These are phyloP conservation scores for Lucinisca nassula DNA, from an alignment of 2,888 invertebrate species.

Conservation along the genomic window DNA sequence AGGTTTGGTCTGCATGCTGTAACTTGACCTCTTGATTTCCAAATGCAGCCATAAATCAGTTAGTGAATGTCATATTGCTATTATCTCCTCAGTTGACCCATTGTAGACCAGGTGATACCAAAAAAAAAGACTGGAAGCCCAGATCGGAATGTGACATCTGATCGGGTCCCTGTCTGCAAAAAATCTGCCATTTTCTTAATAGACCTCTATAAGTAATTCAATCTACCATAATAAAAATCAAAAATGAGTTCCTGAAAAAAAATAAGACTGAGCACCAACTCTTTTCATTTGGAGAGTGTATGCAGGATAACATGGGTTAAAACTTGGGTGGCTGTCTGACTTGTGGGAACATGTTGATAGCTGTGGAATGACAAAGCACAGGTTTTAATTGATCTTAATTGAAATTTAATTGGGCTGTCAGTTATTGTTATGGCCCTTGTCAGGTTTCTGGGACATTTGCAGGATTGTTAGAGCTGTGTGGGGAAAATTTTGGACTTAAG, in stretches of 20 bases:
- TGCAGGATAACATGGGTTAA: no score
- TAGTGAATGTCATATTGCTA: not conserved
- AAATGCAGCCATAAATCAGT: not conserved
- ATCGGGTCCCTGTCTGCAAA: no score
- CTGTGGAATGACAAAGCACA: not conserved
- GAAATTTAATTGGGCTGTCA: not conserved
- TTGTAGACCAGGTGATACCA: no score
- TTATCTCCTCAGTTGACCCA: slow-evolving; percentile 5
- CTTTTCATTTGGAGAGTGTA: no score
- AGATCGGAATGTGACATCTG: no score
- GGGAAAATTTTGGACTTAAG: not conserved
- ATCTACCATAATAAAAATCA: no score
- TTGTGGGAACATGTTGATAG: not conserved
- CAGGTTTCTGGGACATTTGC: not conserved
- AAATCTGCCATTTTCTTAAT: no score
- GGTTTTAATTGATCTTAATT: not conserved
- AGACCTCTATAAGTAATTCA: no score
- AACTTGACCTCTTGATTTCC: not conserved
- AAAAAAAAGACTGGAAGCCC: no score
- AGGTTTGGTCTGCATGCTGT: not conserved
- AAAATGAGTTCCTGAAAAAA: no score
- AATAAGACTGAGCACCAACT: no score
- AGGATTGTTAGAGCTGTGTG: not conserved
- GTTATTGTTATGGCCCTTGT: not conserved
- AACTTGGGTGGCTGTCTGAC: not conserved